Conservation (phyloP, 2,888 invertebrate genomes). For the Apodemia hepburni region DNA sequence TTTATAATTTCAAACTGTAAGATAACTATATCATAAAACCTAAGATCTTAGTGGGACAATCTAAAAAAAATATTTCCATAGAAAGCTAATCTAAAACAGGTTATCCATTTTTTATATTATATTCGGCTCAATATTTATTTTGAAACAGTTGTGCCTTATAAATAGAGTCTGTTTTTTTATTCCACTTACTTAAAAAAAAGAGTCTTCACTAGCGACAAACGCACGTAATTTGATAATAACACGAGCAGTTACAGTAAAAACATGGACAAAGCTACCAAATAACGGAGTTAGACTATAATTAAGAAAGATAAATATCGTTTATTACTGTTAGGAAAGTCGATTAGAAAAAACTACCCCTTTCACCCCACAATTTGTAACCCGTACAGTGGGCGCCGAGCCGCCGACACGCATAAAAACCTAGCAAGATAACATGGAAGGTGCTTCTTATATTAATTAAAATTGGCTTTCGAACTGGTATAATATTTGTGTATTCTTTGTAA, state of each 20-base stretch:
- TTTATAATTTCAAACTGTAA: too few species aligned
- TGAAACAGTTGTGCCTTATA: neutral
- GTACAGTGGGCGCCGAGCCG: conserved; percentile 70
- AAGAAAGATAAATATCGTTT: conserved; percentile 81
- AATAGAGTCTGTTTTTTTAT: neutral
- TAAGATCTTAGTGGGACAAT: too few species aligned
- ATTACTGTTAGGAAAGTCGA: conserved; percentile 80
- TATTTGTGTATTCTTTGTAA: too few species aligned
- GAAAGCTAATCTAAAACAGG: neutral
- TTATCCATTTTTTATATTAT: neutral
- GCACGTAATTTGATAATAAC: conserved; percentile 74
- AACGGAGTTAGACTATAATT: conserved; percentile 74
- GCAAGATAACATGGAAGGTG: conserved; percentile 40
- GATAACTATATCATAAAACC: too few species aligned
- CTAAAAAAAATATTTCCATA: too few species aligned
- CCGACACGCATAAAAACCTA: conserved; percentile 70
- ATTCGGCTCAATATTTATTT: too few species aligned
- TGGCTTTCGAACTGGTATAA: too few species aligned
- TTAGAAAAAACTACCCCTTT: conserved; percentile 80
- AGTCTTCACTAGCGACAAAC: conserved; percentile 53
- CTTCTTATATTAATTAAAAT: conserved; percentile 33
- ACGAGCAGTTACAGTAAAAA: conserved; percentile 64
- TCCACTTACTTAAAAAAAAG: conserved; percentile 22
- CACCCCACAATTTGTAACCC: conserved; percentile 81
- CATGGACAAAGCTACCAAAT: conserved; percentile 72